Percentiles rank a stretch among this genome's conserved stretches.
phyloP scores from a whole-genome alignment of 64 coral and sea anemone species.

The Montipora foliosa region DNA sequence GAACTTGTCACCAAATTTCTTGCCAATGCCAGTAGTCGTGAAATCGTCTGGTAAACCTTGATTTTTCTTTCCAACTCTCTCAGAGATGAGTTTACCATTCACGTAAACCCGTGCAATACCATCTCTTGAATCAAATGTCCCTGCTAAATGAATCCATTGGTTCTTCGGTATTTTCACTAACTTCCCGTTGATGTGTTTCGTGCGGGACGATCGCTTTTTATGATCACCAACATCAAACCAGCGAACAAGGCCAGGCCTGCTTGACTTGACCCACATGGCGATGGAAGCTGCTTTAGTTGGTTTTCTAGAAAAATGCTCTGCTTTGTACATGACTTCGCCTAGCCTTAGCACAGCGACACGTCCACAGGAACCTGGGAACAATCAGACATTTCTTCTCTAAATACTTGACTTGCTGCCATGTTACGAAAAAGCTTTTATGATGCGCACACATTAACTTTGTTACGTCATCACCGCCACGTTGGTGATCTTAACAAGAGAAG shows the following conservation, averaged over 20 bases:
- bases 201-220: not conserved
- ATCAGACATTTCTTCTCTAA: not conserved
- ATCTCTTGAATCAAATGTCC: slow-evolving; percentile 94
- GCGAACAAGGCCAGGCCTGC: slow-evolving; percentile 75
- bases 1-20: slow-evolving; percentile 89
- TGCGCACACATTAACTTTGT: too few relatives aligned
- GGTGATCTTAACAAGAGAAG: too few relatives aligned
- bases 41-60: slow-evolving; percentile 86
- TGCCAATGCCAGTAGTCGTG: slow-evolving; percentile 73
- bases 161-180: slow-evolving; percentile 76
- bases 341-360: slow-evolving; percentile 71
- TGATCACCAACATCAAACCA: slow-evolving; percentile 84
- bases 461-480: too few relatives aligned
- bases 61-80: slow-evolving; percentile 81
- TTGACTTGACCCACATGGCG: slow-evolving; percentile 98
- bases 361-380: slow-evolving; percentile 84
- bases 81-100: slow-evolving; percentile 86
- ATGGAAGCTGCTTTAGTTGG: slow-evolving; percentile 91
- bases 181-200: slow-evolving; percentile 1
- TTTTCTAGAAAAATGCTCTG: slow-evolving; percentile 70
- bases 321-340: slow-evolving; percentile 84
- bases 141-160: slow-evolving; percentile 87
- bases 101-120: slow-evolving; percentile 91
- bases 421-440: too few relatives aligned
- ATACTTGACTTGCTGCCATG: too few relatives aligned